Percentiles rank a stretch among this genome's conserved stretches.
Conservation (phyloP, 2,797 vertebrate species). For the Catharus ustulatus region DNA sequence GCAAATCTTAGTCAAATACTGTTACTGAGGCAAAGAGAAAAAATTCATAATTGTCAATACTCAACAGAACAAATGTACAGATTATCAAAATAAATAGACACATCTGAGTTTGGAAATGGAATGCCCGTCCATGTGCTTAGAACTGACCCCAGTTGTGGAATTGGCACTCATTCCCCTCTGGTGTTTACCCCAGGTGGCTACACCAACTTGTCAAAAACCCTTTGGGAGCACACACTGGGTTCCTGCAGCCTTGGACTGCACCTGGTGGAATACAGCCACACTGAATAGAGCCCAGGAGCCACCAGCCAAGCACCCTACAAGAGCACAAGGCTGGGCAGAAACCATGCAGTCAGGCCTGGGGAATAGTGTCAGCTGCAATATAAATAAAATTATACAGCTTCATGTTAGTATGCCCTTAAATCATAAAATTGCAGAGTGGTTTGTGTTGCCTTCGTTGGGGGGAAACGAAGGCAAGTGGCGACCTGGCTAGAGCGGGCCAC, state of each 20-base stretch:
- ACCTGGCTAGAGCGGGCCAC: too few species aligned
- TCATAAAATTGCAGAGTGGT: not conserved
- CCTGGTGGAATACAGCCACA: not conserved
- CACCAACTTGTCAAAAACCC: not conserved
- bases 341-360: not conserved
- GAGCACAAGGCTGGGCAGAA: not conserved
- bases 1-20: not conserved
- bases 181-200: not conserved
- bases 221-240: rapidly evolving
- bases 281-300: rapidly evolving
- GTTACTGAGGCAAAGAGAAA: not conserved
- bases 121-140: not conserved
- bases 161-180: not conserved
- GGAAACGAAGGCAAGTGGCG: too few species aligned
- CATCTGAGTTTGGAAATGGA: not conserved
- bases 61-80: not conserved
- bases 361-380: not conserved
- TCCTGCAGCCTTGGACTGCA: rapidly evolving
- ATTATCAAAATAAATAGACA: not conserved
- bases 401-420: not conserved
- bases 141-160: rapidly evolving
- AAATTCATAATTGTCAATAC: not conserved
- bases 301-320: rapidly evolving
- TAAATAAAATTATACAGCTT: not conserved
- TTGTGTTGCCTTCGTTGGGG: too few species aligned